Evolutionary conservation across 2,113 vertebrate genomes (phyloP), one percentile per base, ranked within the genome.

Genomic region (Takifugu bimaculatus): DNA sequence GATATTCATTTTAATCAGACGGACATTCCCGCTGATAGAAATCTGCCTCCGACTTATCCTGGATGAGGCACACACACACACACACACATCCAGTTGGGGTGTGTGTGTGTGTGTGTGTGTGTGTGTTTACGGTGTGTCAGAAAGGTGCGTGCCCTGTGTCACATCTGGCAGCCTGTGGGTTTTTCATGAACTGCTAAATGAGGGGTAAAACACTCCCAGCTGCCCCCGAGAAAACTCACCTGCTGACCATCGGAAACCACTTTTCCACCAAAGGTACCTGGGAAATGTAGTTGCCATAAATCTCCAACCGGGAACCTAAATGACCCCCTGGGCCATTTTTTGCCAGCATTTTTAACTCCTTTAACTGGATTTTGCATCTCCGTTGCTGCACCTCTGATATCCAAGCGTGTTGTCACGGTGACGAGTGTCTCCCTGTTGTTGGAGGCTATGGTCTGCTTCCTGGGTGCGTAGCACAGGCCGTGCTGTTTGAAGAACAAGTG

Each of bases 151-250:
- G 78, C 66, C 71, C 77, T 75, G 76, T 72, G 79, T 85, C 79
- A 82, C 86, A 88, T 81, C 83, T 89, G 87, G 76, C 60, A 76
- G 75, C 55, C 57, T 81, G 76, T 70, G 71, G 71, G 76, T 85
- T 82, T 86, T 85, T 79, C 72, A 83, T 75, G 79, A 80, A 65
- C 77, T 83, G 85, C 69, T 87, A 83, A 87, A 85, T 82, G 75
- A 80, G 61, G 78, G 73, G 80, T 75, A 86, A 89, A 87, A 82
- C 86, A 80, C 79, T 90, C 79, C 72, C 78, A 87, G 79, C 79
- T 88, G 86, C 74, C 53, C 50, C 54, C 49, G 66, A 65, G 72
- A 69, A 71, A 65, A 50, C 72, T 86, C 85, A 90, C 82, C 83
- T 85, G 85, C 74, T 73, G 49, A 10, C 1, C 9, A 11, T 39